A percentile compares a stretch with the other conserved stretches of the same genome.
These are phyloP conservation scores for Ceyx melanurus DNA, from an alignment of 2,113 vertebrate species.

Conservation along the genomic window DNA sequence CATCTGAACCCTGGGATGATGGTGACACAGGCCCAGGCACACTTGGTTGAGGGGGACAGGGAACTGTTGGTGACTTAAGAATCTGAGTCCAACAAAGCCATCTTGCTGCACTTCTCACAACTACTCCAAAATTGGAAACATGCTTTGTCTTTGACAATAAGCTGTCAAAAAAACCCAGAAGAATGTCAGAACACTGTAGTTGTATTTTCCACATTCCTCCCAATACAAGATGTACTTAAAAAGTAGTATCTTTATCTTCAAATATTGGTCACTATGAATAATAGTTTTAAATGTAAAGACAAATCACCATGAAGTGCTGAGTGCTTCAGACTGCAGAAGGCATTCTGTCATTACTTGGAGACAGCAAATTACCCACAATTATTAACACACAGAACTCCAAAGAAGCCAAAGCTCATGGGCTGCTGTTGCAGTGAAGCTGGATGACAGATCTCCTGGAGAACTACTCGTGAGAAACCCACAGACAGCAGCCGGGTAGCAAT, in stretches of 20 bases:
- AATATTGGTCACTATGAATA: not conserved
- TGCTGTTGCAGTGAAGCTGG: not conserved
- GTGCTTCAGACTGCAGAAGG: conserved; percentile 19
- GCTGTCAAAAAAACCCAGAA: not conserved
- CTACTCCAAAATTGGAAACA: not conserved
- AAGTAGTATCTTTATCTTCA: not conserved
- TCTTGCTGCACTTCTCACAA: not conserved
- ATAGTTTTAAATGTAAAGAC: not conserved
- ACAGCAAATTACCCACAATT: conserved; percentile 55
- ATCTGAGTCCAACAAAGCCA: not conserved
- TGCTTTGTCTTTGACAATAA: not conserved
- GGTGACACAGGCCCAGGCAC: not conserved
- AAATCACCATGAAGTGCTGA: not conserved
- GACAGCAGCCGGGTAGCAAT: not conserved
- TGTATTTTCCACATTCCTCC: not conserved
- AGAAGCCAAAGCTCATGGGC: not conserved
- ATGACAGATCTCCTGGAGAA: not conserved
- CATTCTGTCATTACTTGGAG: conserved; percentile 28
- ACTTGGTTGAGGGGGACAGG: not conserved
- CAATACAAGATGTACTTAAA: not conserved
- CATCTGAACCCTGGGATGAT: accelerated
- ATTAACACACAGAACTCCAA: conserved; percentile 32
- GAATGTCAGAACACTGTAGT: not conserved
- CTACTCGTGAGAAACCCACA: conserved; percentile 32
- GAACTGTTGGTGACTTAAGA: not conserved